These are phyloP conservation scores for Brachirus orientalis DNA, from an alignment of 2,113 vertebrate genomes.

Conservation along the genomic window DNA sequence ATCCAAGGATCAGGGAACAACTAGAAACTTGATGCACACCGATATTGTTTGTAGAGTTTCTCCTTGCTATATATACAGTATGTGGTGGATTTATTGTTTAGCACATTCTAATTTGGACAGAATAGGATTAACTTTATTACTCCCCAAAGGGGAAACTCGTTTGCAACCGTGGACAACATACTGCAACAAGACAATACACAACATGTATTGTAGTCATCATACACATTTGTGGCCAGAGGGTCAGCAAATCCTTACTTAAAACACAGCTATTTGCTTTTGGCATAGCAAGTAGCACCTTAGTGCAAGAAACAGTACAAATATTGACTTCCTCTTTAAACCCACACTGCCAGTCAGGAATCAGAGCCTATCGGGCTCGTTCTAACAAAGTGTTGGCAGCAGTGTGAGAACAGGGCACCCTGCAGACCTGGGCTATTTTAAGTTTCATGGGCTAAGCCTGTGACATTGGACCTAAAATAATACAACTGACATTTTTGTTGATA, in stretches of 20 bases:
- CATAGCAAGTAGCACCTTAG: constrained; percentile 67
- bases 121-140: no score
- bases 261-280: no score
- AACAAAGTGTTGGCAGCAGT: constrained; percentile 58
- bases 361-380: constrained; percentile 43
- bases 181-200: no score
- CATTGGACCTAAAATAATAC: constrained; percentile 51
- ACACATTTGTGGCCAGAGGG: constrained; percentile 7
- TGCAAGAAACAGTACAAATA: constrained; percentile 78
- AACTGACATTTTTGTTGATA: constrained; percentile 16
- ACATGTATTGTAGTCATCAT: no score
- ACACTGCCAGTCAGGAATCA: constrained; percentile 57
- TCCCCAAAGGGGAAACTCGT: no score
- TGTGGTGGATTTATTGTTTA: no score
- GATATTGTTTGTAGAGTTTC: not conserved
- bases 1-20: constrained; percentile 24
- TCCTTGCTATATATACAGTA: constrained; percentile 1
- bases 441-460: constrained; percentile 33
- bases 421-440: constrained; percentile 64
- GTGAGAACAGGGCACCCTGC: constrained; percentile 54
- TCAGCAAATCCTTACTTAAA: constrained; percentile 38
- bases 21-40: not conserved
- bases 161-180: no score
- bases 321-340: constrained; percentile 75
- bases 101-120: no score